These are phyloP conservation scores for Muscina levida DNA, from an alignment of 2,888 invertebrate species.

Conservation along the genomic window DNA sequence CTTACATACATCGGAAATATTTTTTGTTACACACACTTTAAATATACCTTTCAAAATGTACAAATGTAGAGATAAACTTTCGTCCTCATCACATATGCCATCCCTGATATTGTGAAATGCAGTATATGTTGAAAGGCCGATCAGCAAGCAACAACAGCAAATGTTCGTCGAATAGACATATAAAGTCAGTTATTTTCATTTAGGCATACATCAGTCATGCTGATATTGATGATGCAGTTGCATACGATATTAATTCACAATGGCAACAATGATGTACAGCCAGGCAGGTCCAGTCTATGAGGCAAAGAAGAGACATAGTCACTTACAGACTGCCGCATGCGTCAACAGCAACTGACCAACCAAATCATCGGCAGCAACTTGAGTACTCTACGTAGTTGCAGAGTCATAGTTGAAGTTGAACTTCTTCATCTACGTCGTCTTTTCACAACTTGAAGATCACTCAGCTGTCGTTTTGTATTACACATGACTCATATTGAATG, in stretches of 20 bases:
- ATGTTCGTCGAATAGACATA: conserved; percentile 46
- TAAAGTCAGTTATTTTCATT: conserved; percentile 58
- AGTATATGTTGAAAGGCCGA: background rate
- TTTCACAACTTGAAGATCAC: conserved; percentile 51
- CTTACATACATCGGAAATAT: no score
- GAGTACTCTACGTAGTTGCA: conserved; percentile 1
- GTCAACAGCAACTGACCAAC: conserved; percentile 24
- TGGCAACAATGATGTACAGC: conserved; percentile 33
- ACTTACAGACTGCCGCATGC: background rate
- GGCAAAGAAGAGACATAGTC: conserved; percentile 30
- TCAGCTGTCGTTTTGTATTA: conserved; percentile 62
- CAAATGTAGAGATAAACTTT: no score
- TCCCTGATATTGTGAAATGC: no score
- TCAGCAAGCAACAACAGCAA: conserved; percentile 29
- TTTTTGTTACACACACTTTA: no score
- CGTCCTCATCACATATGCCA: no score
- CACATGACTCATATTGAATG: conserved; percentile 25
- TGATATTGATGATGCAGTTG: conserved; percentile 39
- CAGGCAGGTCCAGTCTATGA: conserved; percentile 1
- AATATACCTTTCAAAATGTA: conserved; percentile 41
- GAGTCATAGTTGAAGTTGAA: background rate
- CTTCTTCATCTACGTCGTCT: conserved; percentile 35
- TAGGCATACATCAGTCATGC: conserved; percentile 60
- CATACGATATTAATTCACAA: background rate
- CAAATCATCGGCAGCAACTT: background rate